phyloP scores from a whole-genome alignment of 1,140 invertebrate genomes.

The Hycleus cichorii region DNA sequence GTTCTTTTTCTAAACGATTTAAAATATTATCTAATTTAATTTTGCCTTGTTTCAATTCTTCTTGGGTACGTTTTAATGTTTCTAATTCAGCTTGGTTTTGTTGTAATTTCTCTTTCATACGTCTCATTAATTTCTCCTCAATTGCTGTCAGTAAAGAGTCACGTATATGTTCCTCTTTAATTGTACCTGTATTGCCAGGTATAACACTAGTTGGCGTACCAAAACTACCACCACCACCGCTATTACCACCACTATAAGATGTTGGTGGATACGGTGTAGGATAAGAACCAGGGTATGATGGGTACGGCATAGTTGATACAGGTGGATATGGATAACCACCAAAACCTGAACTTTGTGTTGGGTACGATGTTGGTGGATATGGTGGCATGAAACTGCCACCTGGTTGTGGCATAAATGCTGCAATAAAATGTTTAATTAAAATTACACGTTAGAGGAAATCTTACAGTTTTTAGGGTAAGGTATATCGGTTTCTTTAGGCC shows the following conservation, averaged over 20 bases:
- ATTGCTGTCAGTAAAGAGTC: conserved; percentile 90
- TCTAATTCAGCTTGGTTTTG: conserved; percentile 89
- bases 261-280: conserved; percentile 34
- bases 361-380: conserved; percentile 28
- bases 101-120: conserved; percentile 81
- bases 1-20: conserved; percentile 74
- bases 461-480: conserved; percentile 58
- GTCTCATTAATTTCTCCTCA: conserved; percentile 84
- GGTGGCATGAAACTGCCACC: conserved; percentile 38
- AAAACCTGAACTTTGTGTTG: conserved; percentile 21
- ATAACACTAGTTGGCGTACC: conserved; percentile 31
- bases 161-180: conserved; percentile 91
- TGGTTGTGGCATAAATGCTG: conserved; percentile 59
- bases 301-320: conserved; percentile 8
- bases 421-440: conserved; percentile 15
- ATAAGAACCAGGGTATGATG: conserved; percentile 36
- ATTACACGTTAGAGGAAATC: conserved; percentile 3
- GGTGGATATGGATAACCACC: conserved; percentile 32
- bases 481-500: conserved; percentile 48
- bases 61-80: conserved; percentile 78
- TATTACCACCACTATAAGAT: background rate
- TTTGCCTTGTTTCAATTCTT: conserved; percentile 83
- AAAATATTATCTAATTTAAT: conserved; percentile 75
- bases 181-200: conserved; percentile 59
- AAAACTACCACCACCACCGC: conserved; percentile 22